Evolutionary conservation across 2,888 invertebrate genomes (phyloP).

Genomic region (Hirtodrosophila confusa): DNA sequence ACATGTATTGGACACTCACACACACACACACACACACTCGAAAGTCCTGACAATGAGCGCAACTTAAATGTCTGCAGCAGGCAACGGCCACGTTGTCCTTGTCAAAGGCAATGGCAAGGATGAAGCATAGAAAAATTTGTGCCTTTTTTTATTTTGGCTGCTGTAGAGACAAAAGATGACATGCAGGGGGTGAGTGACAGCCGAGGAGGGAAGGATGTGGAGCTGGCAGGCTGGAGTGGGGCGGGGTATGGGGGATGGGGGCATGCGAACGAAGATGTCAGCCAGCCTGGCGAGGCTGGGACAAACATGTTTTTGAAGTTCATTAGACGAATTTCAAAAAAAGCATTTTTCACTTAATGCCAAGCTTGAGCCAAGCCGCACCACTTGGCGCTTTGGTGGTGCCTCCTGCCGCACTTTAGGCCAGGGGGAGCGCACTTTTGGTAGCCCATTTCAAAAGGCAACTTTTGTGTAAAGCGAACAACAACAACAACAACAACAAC

Average conservation of each 20-base stretch:
- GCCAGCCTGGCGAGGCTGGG: conserved; percentile 55
- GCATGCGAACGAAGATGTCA: conserved; percentile 47
- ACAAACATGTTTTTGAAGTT: conserved; percentile 83
- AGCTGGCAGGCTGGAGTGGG: neutral
- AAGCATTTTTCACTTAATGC: conserved; percentile 77
- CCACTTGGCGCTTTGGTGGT: conserved; percentile 56
- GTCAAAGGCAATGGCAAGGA: conserved; percentile 76
- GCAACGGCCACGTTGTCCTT: conserved; percentile 50
- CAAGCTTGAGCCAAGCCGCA: conserved; percentile 66
- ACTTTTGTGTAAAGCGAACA: conserved; percentile 54
- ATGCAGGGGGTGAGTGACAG: conserved; percentile 63
- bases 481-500: conserved; percentile 20
- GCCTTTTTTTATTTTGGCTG: conserved; percentile 51
- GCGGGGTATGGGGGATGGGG: neutral
- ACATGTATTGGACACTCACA: conserved; percentile 27
- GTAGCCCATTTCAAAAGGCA: conserved; percentile 67
- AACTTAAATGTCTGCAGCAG: conserved; percentile 79
- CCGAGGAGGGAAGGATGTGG: neutral
- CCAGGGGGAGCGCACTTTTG: conserved; percentile 52
- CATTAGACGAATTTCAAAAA: conserved; percentile 81
- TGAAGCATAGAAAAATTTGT: conserved; percentile 62
- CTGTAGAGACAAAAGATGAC: conserved; percentile 82
- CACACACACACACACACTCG: conserved; percentile 32
- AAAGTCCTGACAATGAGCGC: conserved; percentile 73
- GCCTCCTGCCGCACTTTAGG: conserved; percentile 28